Conservation (phyloP, 1,140 invertebrate species). For the Hetaerina americana region DNA sequence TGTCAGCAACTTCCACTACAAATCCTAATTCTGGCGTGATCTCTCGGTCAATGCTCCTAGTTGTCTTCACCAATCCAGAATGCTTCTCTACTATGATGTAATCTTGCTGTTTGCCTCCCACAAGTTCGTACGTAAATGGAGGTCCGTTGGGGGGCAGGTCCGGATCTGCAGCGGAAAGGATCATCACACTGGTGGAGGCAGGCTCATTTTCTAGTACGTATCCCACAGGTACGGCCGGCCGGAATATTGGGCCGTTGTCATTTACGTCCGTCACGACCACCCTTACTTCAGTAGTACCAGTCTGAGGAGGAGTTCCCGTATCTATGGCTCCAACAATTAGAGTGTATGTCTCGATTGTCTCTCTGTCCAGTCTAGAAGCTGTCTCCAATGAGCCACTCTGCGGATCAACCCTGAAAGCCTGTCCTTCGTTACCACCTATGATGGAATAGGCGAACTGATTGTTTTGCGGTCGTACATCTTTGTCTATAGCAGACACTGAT, state of each 20-base stretch:
- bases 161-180: constrained; percentile 69
- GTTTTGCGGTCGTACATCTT: constrained; percentile 80
- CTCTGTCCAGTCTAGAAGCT: constrained; percentile 61
- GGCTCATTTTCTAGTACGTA: constrained; percentile 81
- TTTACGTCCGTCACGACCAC: constrained; percentile 75
- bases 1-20: constrained; percentile 76
- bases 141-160: constrained; percentile 85
- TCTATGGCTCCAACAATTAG: constrained; percentile 84
- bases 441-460: constrained; percentile 88
- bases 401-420: constrained; percentile 80
- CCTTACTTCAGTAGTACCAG: constrained; percentile 68
- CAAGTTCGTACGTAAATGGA: constrained; percentile 69
- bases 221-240: constrained; percentile 50
- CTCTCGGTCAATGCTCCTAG: constrained; percentile 69
- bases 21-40: constrained; percentile 56
- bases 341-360: constrained; percentile 59
- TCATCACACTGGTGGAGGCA: constrained; percentile 68
- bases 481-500: constrained; percentile 74
- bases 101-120: constrained; percentile 63
- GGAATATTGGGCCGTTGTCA: constrained; percentile 83
- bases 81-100: constrained; percentile 63
- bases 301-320: constrained; percentile 72
- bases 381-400: constrained; percentile 72
- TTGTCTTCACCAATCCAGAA: constrained; percentile 66
- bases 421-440: constrained; percentile 64